A percentile compares a stretch with the other conserved stretches of the same genome.
These are phyloP conservation scores for Homarus americanus DNA, from an alignment of 1,140 invertebrate species.

Conservation along the genomic window DNA sequence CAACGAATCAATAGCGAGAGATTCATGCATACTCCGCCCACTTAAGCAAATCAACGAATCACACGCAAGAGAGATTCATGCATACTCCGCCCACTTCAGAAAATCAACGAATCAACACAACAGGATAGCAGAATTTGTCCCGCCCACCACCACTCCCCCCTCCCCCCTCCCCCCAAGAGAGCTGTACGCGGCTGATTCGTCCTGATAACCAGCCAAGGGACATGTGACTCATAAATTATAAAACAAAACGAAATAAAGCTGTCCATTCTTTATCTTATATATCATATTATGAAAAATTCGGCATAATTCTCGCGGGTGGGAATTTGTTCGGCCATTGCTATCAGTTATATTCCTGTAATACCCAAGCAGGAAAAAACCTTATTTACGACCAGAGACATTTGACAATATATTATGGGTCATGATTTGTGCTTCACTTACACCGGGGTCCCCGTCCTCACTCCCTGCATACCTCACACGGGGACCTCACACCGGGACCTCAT, in stretches of 20 bases:
- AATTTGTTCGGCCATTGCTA: slow-evolving; percentile 14
- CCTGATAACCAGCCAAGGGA: background rate
- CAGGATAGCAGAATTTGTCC: background rate
- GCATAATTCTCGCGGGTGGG: slow-evolving; percentile 15
- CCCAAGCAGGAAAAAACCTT: slow-evolving; percentile 6
- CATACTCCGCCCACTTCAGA: background rate
- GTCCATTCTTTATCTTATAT: background rate
- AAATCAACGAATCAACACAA: background rate
- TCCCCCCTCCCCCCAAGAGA: background rate
- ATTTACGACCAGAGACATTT: slow-evolving; percentile 12
- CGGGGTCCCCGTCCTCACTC: background rate
- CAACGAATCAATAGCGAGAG: too few species aligned
- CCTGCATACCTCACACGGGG: background rate
- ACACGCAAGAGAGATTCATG: too few species aligned
- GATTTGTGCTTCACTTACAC: slow-evolving; percentile 37
- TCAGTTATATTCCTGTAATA: slow-evolving; percentile 28
- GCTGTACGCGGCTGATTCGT: background rate
- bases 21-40: too few species aligned
- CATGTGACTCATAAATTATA: background rate
- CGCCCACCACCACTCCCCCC: background rate
- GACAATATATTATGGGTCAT: slow-evolving; percentile 18
- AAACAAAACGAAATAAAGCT: slow-evolving; percentile 8
- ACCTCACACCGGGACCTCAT: too few species aligned
- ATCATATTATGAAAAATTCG: slow-evolving; percentile 8
- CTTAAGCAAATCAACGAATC: too few species aligned